Evolutionary conservation across 1,140 invertebrate genomes (phyloP), one percentile per base, ranked within the genome.

Genomic region (Littorina saxatilis): DNA sequence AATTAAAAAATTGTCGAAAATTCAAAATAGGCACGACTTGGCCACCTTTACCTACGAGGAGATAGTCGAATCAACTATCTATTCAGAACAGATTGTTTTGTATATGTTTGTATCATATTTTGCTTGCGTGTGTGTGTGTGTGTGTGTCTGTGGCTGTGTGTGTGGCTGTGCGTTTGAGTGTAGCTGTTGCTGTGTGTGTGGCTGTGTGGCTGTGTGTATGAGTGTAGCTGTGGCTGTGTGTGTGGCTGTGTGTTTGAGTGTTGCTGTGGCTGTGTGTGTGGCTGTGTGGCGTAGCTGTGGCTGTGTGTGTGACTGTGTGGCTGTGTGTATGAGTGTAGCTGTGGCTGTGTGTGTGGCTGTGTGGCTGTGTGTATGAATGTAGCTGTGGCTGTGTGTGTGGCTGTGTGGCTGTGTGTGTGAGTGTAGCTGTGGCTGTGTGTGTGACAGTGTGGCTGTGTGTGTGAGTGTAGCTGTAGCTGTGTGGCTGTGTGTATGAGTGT

Each of bases 81-180:
- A n/a, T n/a, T n/a, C n/a, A n/a, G n/a, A n/a, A n/a, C n/a, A n/a
- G n/a, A n/a, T n/a, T n/a, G n/a, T 7, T 76, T 23, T 55, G 50
- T 32, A 35, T 76, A 52, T 76, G 52, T 37, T 13, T 32, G 3
- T 76, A 52, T 58, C 2, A 37, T 5, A 35, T 50, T 58, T 17
- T 58, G 50, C 61, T 50, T 76, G 50, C 58, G 52, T 76, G 52
- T 55, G 50, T 58, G 35, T 39, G 50, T 76, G 50, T 76, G 74
- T 39, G 74, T 76, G 74, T 37, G 50, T 76, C 15, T 55, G 47
- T 76, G 74, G 27, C 15, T 52, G 32, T 76, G 52, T 58, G 50
- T 55, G 52, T 58, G 74, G 55, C 32, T 23, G 50, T 35, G 50
- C 58, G 74, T 58, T 3, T 37, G 35, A 35, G 74, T 58, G 35